Base-by-base conservation (phyloP, 2,888 invertebrate genomes). In the Hanleya hanleyi region DNA sequence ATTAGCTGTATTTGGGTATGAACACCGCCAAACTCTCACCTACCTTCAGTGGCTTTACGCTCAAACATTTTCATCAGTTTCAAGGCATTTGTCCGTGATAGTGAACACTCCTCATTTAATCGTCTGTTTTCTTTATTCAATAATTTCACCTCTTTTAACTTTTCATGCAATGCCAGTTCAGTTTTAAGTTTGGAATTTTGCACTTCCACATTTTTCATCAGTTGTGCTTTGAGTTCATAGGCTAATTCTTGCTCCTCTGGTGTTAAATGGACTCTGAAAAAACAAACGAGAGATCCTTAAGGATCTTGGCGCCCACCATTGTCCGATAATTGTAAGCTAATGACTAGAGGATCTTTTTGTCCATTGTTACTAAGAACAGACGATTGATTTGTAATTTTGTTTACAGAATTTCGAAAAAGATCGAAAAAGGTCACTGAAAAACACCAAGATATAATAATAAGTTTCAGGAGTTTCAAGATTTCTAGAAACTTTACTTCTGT, bases 241-340 rank as follows among this genome's bases (percentile, higher is more conserved):
- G 84, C 81, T 69, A 86, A 67, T 51, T 85, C 85, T 71, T 84
- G 83, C 66, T 86, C 86, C 49, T 87, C 86, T 33, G 86, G 85
- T 4, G 79, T 81, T 71, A 82, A 67, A 9, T 75, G 76, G 1
- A 61, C 47, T 67, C 82, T 83, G 32, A 50, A 69, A 67, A 7
- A 22, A 37, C 32, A 37, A 47, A 65, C 0, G 73, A 57, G 29
- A 15, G 41, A 12, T 29, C n/a, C n/a, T n/a, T n/a, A n/a, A n/a
- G n/a, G n/a, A n/a, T n/a, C n/a, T n/a, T n/a, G n/a, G n/a, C n/a
- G n/a, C n/a, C n/a, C n/a, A n/a, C n/a, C n/a, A n/a, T n/a, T n/a
- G n/a, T n/a, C n/a, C n/a, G n/a, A n/a, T n/a, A n/a, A n/a, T n/a
- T n/a, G n/a, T n/a, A n/a, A n/a, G n/a, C n/a, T n/a, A n/a, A n/a